Evolutionary conservation across 2,113 vertebrate species (phyloP).

Genomic region (Microtus richardsoni): DNA sequence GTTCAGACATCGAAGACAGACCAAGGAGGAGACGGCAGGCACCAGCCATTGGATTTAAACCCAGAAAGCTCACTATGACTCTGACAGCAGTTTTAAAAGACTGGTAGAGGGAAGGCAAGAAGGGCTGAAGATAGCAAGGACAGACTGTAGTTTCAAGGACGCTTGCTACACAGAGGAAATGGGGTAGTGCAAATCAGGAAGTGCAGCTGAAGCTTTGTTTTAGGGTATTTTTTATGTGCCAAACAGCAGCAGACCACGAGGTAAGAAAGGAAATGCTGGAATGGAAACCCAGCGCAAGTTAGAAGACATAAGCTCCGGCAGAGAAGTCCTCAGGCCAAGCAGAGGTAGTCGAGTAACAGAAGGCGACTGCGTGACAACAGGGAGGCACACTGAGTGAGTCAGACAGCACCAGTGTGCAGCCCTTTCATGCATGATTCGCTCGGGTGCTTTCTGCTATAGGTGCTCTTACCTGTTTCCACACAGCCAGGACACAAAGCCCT

Average conservation of each 20-base stretch:
- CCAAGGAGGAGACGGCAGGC: background rate
- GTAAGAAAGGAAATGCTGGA: background rate
- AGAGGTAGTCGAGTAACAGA: background rate
- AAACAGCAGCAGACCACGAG: background rate
- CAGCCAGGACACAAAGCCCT: background rate
- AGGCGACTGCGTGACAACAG: background rate
- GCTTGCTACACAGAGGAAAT: background rate
- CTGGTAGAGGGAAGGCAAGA: background rate
- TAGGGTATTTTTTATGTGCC: background rate
- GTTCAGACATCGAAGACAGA: background rate
- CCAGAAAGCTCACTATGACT: background rate
- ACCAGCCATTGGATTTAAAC: background rate
- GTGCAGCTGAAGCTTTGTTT: background rate
- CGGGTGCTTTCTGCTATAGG: background rate
- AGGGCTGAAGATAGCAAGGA: background rate
- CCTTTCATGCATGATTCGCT: background rate
- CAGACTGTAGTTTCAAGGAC: background rate
- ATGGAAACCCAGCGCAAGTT: background rate
- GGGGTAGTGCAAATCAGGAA: background rate
- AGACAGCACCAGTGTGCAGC: background rate
- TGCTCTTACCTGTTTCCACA: background rate
- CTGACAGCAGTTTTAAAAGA: background rate
- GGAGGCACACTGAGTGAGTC: rapidly evolving
- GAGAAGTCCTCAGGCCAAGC: background rate
- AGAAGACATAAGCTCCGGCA: background rate